phyloP scores from a whole-genome alignment of 2,888 invertebrate genomes.

The Entomobrya multifasciata region DNA sequence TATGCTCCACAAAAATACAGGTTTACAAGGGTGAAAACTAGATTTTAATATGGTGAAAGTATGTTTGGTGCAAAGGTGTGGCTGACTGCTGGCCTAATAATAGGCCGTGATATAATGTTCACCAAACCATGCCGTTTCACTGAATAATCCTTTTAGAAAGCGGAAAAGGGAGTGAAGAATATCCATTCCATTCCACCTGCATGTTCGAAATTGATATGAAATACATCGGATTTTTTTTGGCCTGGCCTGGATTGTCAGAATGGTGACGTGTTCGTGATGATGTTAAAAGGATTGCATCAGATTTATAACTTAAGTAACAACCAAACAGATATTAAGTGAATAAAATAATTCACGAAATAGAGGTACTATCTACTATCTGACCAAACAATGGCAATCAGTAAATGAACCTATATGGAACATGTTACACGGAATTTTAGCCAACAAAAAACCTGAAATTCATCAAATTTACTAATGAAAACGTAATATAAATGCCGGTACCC shows the following conservation, averaged over 20 bases:
- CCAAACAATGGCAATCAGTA: slow-evolving; percentile 21
- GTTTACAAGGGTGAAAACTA: slow-evolving; percentile 66
- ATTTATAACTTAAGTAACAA: slow-evolving; percentile 50
- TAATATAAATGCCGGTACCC: slow-evolving; percentile 8
- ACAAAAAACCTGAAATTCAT: slow-evolving; percentile 2
- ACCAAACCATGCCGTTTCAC: slow-evolving; percentile 7
- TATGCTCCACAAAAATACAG: slow-evolving; percentile 66
- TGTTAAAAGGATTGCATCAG: slow-evolving; percentile 46
- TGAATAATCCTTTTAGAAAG: slow-evolving; percentile 24
- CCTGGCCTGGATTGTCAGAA: not conserved
- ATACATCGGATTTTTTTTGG: too few relatives aligned
- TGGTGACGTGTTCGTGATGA: slow-evolving; percentile 22
- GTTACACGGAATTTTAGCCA: slow-evolving; percentile 16
- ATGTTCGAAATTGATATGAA: too few relatives aligned
- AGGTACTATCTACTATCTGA: not conserved
- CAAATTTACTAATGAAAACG: slow-evolving; percentile 11
- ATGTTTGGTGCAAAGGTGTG: slow-evolving; percentile 72
- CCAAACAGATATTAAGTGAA: slow-evolving; percentile 52
- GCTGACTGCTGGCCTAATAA: slow-evolving; percentile 70
- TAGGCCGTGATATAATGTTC: slow-evolving; percentile 57
- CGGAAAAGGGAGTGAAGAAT: not conserved
- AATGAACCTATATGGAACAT: slow-evolving; percentile 34
- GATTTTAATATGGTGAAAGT: slow-evolving; percentile 71
- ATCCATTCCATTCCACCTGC: not conserved
- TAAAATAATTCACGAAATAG: slow-evolving; percentile 22